Base-by-base conservation (phyloP, 2,797 vertebrate genomes). In the Acridotheres tristis region DNA sequence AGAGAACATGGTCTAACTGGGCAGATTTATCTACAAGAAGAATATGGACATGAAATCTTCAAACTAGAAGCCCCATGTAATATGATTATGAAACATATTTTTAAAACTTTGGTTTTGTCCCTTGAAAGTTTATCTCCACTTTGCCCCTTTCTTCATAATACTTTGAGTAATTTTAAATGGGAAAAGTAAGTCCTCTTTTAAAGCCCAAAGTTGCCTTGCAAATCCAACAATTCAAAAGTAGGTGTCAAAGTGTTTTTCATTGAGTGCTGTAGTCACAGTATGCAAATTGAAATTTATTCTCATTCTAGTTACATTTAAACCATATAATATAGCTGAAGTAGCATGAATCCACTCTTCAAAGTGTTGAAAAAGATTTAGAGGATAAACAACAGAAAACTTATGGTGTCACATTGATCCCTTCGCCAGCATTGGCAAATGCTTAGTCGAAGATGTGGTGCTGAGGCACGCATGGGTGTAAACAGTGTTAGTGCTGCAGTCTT, bases 371-470 rank as follows among this genome's bases (percentile, higher is more conserved):
- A 74, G 6, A 14, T 63, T 42, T 34, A 48, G 27, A 67, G 30
- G n/a, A 40, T 30, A 66, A 27, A n/a, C n/a, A 48, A 36, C 14
- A 81, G 40, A 71, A 86, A 50, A 36, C 4, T 21, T 54, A 7
- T 7, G 2, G 8, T 48, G 8, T 80, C 73, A 53, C 23, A 20
- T 14, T 0, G 0, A 36, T 66, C 6, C 22, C 9, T 66, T 77
- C 14, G 38, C 34, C 36, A 83, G 3, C 23, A 21, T 9, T 27
- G 75, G 26, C 23, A 77, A 85, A 63, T 27, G 10, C 42, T 79
- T 42, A 40, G 21, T 1, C 38, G 27, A 81, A 77, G 34, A 72
- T 19, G 18, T 5, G 2, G 5, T 27, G 21, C 45, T 45, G 30
- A 90, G 53, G 27, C 25, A 59, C 1, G 1, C 19, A 22, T 2